phyloP scores from a whole-genome alignment of 2,113 vertebrate species.

The Ctenomys sociabilis region DNA sequence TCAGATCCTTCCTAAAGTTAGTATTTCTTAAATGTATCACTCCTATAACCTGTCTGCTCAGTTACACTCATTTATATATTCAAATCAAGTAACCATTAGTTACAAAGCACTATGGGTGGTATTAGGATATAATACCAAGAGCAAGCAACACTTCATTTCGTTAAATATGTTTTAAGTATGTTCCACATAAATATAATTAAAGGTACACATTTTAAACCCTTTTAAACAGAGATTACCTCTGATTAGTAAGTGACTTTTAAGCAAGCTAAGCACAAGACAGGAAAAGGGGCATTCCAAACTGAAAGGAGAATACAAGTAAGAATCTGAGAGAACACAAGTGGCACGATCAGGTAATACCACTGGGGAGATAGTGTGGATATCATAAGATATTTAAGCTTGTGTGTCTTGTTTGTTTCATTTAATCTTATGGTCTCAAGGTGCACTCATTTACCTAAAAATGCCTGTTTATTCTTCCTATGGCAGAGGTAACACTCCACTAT shows the following conservation, averaged over 20 bases:
- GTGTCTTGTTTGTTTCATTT: neutral
- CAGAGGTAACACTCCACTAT: neutral
- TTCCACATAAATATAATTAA: neutral
- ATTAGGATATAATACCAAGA: neutral
- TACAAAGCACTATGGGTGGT: neutral
- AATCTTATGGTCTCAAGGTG: neutral
- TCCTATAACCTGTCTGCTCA: neutral
- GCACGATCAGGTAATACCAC: neutral
- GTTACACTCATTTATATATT: neutral
- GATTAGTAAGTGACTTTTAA: neutral
- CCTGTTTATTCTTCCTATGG: neutral
- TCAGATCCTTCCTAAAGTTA: neutral
- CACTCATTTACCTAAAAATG: neutral
- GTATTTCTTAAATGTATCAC: neutral
- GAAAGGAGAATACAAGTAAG: neutral
- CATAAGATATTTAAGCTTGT: neutral
- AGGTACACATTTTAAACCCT: neutral
- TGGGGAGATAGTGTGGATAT: too few relatives aligned
- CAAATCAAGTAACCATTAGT: neutral
- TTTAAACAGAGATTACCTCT: neutral
- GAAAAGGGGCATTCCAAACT: neutral
- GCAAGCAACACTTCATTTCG: neutral
- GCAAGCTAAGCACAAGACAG: neutral
- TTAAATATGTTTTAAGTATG: neutral
- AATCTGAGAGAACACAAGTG: neutral